Evolutionary conservation across 1,140 invertebrate species (phyloP).

Genomic region (Scaptomyza graminum): DNA sequence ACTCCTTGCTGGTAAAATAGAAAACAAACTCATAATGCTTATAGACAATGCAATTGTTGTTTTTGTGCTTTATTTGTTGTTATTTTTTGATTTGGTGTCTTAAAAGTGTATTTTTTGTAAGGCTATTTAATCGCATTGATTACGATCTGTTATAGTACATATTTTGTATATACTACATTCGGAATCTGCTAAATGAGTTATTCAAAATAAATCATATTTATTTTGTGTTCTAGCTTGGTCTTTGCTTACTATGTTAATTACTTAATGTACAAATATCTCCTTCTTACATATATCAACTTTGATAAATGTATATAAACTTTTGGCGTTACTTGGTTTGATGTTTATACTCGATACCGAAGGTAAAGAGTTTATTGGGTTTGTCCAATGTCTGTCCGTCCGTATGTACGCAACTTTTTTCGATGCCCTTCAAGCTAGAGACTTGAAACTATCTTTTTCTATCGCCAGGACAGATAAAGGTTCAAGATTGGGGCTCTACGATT

Average conservation of each 20-base stretch:
- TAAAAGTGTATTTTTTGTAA: slow-evolving; percentile 35
- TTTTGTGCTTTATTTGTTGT: not conserved
- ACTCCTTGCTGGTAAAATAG: slow-evolving; percentile 11
- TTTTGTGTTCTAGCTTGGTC: slow-evolving; percentile 52
- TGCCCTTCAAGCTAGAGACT: too few species aligned
- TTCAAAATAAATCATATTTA: slow-evolving; percentile 43
- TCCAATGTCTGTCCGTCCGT: too few species aligned
- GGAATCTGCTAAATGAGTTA: slow-evolving; percentile 19
- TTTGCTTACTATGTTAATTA: slow-evolving; percentile 62
- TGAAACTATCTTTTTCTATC: too few species aligned
- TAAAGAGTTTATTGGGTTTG: too few species aligned
- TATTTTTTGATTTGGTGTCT: slow-evolving; percentile 8
- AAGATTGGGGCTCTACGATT: too few species aligned
- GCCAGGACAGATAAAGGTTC: too few species aligned
- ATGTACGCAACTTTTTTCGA: too few species aligned
- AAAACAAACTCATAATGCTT: slow-evolving; percentile 34
- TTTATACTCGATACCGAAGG: too few species aligned
- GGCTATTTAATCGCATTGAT: slow-evolving; percentile 42
- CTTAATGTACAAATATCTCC: slow-evolving; percentile 47
- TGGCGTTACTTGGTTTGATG: slow-evolving; percentile 42
- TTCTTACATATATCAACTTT: slow-evolving; percentile 50
- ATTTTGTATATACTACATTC: not conserved
- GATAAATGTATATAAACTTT: slow-evolving; percentile 66
- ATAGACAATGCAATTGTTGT: slow-evolving; percentile 19
- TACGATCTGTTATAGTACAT: not conserved